Conservation (phyloP, 1,140 invertebrate genomes). For the Chelonus insularis region DNA sequence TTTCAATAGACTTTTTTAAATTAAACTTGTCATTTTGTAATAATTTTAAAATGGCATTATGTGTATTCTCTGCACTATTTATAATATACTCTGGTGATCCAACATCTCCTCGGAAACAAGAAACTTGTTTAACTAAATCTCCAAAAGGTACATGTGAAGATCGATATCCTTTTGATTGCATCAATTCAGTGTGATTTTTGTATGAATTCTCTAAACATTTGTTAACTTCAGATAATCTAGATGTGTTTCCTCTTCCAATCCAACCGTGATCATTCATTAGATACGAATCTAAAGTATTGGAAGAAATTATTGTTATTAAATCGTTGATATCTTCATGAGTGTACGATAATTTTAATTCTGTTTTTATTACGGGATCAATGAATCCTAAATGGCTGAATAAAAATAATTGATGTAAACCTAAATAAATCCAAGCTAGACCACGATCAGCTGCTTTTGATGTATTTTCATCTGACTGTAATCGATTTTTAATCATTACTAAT, state of each 20-base stretch:
- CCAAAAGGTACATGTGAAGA: constrained; percentile 62
- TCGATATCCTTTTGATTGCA: constrained; percentile 59
- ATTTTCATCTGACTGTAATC: constrained; percentile 26
- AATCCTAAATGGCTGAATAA: constrained; percentile 55
- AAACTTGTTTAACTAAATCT: constrained; percentile 49
- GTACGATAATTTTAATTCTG: constrained; percentile 69
- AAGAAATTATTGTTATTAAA: constrained; percentile 38
- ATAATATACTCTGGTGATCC: constrained; percentile 36
- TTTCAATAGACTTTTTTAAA: constrained; percentile 13
- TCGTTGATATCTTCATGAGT: constrained; percentile 66
- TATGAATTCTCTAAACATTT: constrained; percentile 34
- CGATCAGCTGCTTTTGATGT: constrained; percentile 19
- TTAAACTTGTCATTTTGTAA: neutral
- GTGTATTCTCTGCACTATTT: neutral
- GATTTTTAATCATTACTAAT: constrained; percentile 4
- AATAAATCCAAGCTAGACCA: constrained; percentile 49
- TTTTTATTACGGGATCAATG: constrained; percentile 78
- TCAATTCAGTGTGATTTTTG: constrained; percentile 32
- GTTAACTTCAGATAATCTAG: neutral
- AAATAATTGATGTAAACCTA: constrained; percentile 54
- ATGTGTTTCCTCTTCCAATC: constrained; percentile 13
- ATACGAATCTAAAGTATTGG: constrained; percentile 37
- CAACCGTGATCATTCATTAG: constrained; percentile 34
- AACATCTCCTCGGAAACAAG: constrained; percentile 39
- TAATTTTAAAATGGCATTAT: constrained; percentile 28